Evolutionary conservation across 2,888 invertebrate species (phyloP).

Genomic region (Papilio demoleus): DNA sequence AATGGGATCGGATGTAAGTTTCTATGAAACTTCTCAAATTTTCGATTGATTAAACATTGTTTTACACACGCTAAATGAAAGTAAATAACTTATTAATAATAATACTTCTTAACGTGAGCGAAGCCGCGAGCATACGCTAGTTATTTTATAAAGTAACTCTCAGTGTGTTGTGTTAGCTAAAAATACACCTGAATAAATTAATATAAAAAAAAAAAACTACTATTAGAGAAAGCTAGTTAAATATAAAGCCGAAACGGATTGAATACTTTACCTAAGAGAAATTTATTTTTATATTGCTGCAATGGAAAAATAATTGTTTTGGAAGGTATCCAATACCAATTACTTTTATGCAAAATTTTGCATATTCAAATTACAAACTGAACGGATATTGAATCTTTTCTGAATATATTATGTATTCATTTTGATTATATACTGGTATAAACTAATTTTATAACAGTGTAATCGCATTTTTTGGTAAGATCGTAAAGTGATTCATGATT

Average conservation of each 20-base stretch:
- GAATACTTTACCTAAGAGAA: neutral
- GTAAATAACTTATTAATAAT: too few relatives aligned
- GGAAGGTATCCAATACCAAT: constrained; percentile 2
- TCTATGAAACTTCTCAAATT: too few relatives aligned
- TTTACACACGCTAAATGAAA: too few relatives aligned
- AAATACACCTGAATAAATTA: too few relatives aligned
- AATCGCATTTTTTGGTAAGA: neutral
- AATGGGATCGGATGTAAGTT: too few relatives aligned
- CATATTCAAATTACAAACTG: neutral
- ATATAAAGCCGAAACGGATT: neutral
- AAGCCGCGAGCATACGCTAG: too few relatives aligned
- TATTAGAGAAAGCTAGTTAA: too few relatives aligned
- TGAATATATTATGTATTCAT: too few relatives aligned
- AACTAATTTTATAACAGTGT: neutral
- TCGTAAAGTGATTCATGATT: neutral
- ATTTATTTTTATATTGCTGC: neutral
- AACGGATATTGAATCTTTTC: neutral
- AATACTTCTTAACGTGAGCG: too few relatives aligned
- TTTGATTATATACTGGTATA: neutral
- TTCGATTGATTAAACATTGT: too few relatives aligned
- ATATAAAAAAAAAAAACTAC: neutral
- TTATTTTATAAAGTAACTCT: too few relatives aligned
- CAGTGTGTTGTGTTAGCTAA: too few relatives aligned
- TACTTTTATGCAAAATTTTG: constrained; percentile 1
- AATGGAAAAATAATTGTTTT: constrained; percentile 7